Evolutionary conservation across 2,888 invertebrate species (phyloP).

Genomic region (Iselma pallidipennis): DNA sequence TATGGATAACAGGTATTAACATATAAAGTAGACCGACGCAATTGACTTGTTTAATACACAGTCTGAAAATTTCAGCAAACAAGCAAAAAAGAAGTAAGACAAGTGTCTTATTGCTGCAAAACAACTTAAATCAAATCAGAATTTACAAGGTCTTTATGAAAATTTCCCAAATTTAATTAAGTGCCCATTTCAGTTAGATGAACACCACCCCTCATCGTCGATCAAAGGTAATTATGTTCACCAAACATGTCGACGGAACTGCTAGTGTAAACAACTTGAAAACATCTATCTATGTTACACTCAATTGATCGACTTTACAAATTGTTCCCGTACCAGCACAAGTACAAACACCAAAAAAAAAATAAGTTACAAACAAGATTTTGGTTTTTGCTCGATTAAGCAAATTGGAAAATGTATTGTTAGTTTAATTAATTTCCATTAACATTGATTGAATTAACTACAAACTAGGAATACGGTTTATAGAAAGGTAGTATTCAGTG

Average conservation of each 20-base stretch:
- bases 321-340: neutral
- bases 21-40: conserved; percentile 26
- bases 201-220: no score
- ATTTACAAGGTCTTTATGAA: no score
- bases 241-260: no score
- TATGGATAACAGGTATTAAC: conserved; percentile 28
- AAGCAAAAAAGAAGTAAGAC: no score
- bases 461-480: neutral
- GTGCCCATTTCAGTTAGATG: no score
- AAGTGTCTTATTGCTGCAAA: no score
- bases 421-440: neutral
- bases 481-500: neutral
- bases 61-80: conserved; percentile 9
- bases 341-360: neutral
- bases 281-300: no score
- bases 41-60: conserved; percentile 25
- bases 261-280: no score
- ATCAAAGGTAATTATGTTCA: no score
- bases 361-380: neutral
- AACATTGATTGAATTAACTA: neutral
- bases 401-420: neutral
- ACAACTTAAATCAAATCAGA: no score
- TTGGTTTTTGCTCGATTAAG: neutral
- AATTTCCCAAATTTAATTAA: no score
- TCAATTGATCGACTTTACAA: neutral